phyloP scores from a whole-genome alignment of 1,140 invertebrate genomes.

The Drosophila murphyi region DNA sequence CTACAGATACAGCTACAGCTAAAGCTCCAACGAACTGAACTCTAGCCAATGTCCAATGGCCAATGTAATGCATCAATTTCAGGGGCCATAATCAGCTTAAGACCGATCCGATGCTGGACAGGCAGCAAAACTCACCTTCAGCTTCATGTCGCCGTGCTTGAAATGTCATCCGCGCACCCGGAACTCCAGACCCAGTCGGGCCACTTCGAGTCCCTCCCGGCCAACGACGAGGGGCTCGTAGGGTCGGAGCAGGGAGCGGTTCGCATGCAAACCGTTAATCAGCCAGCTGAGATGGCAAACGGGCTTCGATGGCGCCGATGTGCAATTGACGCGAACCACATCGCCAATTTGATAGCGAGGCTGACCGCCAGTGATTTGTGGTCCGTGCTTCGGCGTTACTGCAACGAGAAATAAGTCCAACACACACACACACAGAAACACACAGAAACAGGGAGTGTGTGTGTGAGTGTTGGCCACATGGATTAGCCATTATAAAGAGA shows the following conservation, averaged over 20 bases:
- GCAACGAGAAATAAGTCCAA: conserved; percentile 57
- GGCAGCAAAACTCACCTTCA: conserved; percentile 87
- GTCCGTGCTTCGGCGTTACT: conserved; percentile 93
- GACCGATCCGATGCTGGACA: neutral
- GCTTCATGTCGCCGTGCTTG: conserved; percentile 92
- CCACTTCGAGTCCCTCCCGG: conserved; percentile 88
- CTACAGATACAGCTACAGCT: too few species aligned
- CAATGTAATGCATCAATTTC: conserved; percentile 72
- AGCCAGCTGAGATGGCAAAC: conserved; percentile 94
- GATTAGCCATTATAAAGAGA: conserved; percentile 32
- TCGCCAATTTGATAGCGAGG: conserved; percentile 93
- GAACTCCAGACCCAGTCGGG: conserved; percentile 90
- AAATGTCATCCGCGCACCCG: conserved; percentile 91
- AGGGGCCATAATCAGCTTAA: conserved; percentile 68
- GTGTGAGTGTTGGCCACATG: conserved; percentile 12
- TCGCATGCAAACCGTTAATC: conserved; percentile 93
- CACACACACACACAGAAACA: neutral
- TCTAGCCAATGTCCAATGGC: neutral
- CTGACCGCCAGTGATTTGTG: conserved; percentile 91
- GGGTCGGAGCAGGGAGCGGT: conserved; percentile 81
- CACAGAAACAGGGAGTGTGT: neutral
- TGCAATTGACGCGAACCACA: conserved; percentile 93
- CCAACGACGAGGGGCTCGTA: conserved; percentile 80
- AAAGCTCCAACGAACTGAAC: too few species aligned
- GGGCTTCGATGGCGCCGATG: conserved; percentile 92